Conservation (phyloP, 2,113 vertebrate genomes). For the Cyphomyrus plagiostoma region DNA sequence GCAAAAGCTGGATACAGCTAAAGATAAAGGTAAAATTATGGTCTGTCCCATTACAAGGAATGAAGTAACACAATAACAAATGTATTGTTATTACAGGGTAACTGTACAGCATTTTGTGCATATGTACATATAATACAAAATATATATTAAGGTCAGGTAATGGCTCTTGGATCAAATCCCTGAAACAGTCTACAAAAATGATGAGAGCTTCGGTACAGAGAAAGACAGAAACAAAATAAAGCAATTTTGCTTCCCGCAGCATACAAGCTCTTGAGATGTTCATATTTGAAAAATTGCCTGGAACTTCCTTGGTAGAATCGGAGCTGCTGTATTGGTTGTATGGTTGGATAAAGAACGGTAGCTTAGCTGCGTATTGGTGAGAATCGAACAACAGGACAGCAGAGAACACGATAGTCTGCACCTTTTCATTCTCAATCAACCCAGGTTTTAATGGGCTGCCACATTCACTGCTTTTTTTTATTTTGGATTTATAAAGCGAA, state of each 20-base stretch:
- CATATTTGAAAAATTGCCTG: neutral
- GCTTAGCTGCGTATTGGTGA: neutral
- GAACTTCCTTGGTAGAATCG: neutral
- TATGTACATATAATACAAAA: neutral
- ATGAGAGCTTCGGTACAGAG: neutral
- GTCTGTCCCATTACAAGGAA: neutral
- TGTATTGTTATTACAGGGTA: neutral
- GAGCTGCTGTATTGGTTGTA: neutral
- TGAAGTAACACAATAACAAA: neutral
- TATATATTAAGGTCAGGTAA: neutral
- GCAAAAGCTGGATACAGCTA: neutral
- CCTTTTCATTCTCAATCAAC: neutral
- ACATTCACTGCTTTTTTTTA: neutral
- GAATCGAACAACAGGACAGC: neutral
- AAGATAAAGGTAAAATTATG: neutral
- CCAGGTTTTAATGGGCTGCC: neutral
- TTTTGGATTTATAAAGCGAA: neutral
- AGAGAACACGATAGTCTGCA: neutral
- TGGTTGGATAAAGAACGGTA: neutral
- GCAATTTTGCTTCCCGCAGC: neutral
- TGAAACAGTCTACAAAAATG: neutral
- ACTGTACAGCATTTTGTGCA: neutral
- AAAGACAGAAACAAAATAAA: neutral
- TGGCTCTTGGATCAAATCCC: neutral
- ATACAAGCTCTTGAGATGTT: neutral